phyloP scores from a whole-genome alignment of 2,888 invertebrate species.

The Patella pellucida region DNA sequence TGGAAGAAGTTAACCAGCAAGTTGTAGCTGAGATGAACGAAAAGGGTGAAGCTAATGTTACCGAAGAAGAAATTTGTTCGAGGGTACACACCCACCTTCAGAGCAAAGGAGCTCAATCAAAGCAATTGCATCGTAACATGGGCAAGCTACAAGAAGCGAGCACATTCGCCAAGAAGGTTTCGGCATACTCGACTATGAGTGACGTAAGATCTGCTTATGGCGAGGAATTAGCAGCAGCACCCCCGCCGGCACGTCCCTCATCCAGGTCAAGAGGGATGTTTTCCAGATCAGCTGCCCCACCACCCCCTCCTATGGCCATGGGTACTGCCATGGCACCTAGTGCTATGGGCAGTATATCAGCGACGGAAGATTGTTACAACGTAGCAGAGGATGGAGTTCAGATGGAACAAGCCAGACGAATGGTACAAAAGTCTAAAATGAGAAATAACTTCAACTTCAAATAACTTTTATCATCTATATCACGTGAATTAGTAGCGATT shows the following conservation, averaged over 20 bases:
- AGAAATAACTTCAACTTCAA: neutral
- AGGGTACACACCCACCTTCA: slow-evolving; percentile 38
- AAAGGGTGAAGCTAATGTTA: slow-evolving; percentile 40
- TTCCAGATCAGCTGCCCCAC: neutral
- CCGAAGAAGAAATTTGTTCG: slow-evolving; percentile 41
- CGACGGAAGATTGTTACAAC: slow-evolving; percentile 31
- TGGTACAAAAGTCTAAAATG: slow-evolving; percentile 46
- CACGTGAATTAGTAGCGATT: no score
- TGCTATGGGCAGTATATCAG: neutral
- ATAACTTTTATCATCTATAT: no score
- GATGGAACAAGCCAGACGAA: slow-evolving; percentile 39
- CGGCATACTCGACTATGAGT: slow-evolving; percentile 34
- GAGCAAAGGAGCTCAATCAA: slow-evolving; percentile 37
- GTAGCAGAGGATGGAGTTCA: slow-evolving; percentile 37
- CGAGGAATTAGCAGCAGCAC: slow-evolving; percentile 11
- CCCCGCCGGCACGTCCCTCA: neutral
- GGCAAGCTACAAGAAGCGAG: slow-evolving; percentile 31
- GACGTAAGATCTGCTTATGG: slow-evolving; percentile 34
- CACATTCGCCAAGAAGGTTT: slow-evolving; percentile 32
- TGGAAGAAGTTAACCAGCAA: slow-evolving; percentile 56
- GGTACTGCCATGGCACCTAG: neutral
- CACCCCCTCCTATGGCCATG: neutral
- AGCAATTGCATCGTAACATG: slow-evolving; percentile 42
- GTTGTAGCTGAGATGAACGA: slow-evolving; percentile 46
- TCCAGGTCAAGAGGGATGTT: neutral